Evolutionary conservation across 2,113 vertebrate species (phyloP).

Genomic region (Brachyistius frenatus): DNA sequence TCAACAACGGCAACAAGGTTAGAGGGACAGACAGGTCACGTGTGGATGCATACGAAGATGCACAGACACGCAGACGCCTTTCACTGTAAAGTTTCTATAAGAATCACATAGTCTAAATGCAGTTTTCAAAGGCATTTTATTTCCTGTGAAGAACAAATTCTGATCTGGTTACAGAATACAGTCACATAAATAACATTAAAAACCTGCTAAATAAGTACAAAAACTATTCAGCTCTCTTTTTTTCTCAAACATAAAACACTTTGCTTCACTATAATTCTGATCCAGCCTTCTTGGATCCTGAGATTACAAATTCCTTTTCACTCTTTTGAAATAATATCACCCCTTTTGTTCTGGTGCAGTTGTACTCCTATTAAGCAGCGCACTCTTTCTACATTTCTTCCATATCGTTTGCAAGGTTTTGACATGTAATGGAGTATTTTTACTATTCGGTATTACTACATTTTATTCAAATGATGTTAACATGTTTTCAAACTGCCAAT

Average conservation of each 20-base stretch:
- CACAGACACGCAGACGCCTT: background rate
- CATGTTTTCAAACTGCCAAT: background rate
- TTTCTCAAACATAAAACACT: background rate
- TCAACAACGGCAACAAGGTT: conserved; percentile 99
- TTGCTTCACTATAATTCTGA: background rate
- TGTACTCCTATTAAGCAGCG: no score
- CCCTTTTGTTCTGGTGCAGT: background rate
- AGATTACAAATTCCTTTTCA: background rate
- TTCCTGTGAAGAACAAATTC: conserved; percentile 24
- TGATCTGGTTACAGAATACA: background rate
- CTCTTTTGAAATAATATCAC: background rate
- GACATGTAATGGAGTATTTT: background rate
- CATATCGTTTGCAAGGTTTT: background rate
- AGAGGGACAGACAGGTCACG: conserved; percentile 42
- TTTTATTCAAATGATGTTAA: background rate
- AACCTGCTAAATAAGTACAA: background rate
- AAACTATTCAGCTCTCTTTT: background rate
- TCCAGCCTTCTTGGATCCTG: background rate
- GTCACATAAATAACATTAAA: background rate
- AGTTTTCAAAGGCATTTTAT: conserved; percentile 29
- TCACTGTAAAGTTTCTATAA: background rate
- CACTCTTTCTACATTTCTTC: background rate
- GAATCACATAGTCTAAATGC: conserved; percentile 21
- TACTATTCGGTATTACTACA: background rate
- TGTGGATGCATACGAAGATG: background rate